Base-by-base conservation (phyloP, 2,113 vertebrate species). In the Bufo gargarizans region DNA sequence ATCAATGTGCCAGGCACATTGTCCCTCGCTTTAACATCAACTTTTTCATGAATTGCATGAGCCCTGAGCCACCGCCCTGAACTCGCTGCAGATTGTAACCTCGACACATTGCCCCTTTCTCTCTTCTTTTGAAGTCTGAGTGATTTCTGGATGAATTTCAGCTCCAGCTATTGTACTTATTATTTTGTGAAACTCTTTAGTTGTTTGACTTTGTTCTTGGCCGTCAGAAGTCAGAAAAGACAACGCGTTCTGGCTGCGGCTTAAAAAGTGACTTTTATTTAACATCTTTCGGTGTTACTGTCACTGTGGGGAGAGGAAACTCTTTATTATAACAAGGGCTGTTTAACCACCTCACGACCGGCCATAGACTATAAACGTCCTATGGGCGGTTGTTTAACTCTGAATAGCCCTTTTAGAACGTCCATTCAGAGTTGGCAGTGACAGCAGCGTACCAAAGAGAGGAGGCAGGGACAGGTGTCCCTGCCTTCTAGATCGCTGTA, bases 11-110 rank as follows among this genome's bases (percentile, higher is more conserved):
- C 90, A 90, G 89, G 79, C 79, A 89, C 88, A 89, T 92, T 91
- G 91, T 91, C 77, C 89, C 89, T 90, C 81, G 89, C 90, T 91
- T 90, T 87, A 91, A 89, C 61, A 91, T 79, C 77, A 59, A 87
- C 89, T 90, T 90, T 72, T 90, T 90, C n/a, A 90, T 91, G 88
- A 90, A 83, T 89, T 90, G 85, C 77, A 86, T 85, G 77, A 91
- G 91, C 90, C 87, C 91, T 90, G 86, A 77, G 90, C 84, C 87
- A 76, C 71, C 13, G 84, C 77, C 88, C 89, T 90, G 91, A 91
- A 90, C 91, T 86, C 86, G 71, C 91, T 85, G 91, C 80, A 91
- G 91, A 91, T 85, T 89, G 56, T 89, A 86, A 86, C 65, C 0
- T 0, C 90, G 90, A 90, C 89, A 86, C 88, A 85, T 74, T 90